Base-by-base conservation (phyloP, 1,140 invertebrate species). In the Dryas iulia region DNA sequence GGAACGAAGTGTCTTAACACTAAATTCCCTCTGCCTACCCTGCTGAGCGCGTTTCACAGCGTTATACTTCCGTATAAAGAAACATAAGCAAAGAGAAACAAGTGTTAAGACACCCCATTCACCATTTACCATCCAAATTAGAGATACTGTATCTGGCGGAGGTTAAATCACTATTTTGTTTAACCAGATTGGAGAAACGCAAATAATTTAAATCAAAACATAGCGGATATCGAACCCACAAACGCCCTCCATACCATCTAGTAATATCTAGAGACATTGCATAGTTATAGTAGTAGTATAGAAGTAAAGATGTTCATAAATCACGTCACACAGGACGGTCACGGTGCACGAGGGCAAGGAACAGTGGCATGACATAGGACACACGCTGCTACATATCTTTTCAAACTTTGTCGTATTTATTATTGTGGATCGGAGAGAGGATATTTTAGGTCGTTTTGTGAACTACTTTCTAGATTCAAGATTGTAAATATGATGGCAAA, bases 321-420 rank as follows among this genome's bases (percentile, higher is more conserved):
- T 81, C 72, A 74, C 66, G 57, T 66, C 39, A 74, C 72, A 61
- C 72, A 31, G 31, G 23, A 21, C 69, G 63, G 76, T 73, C 76
- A 72, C 71, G 69, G 25, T 30, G 59, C 76, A 53, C 68, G 52
- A 33, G 66, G 70, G 66, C 62, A 57, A 47, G 72, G 35, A 30
- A 64, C 52, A 54, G 53, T 47, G 56, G 56, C 59, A 69, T 63
- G 69, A 68, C 65, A 71, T 56, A 68, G 35, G 57, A 71, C 63
- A 69, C 56, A 71, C 35, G 53, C 60, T 61, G 56, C 57, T 26
- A 24, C 31, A 31, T 53, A 62, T 47, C 39, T 54, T 66, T 66
- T 59, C 24, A 23, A 59, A 23, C 7, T 52, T 52, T 59, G 31
- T 59, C 31, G 63, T 47, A 47, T 47, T 47, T 47, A 47, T 47